These are phyloP conservation scores for Pyrrhura leucotis DNA, from an alignment of 2,797 vertebrate species.

Conservation along the genomic window DNA sequence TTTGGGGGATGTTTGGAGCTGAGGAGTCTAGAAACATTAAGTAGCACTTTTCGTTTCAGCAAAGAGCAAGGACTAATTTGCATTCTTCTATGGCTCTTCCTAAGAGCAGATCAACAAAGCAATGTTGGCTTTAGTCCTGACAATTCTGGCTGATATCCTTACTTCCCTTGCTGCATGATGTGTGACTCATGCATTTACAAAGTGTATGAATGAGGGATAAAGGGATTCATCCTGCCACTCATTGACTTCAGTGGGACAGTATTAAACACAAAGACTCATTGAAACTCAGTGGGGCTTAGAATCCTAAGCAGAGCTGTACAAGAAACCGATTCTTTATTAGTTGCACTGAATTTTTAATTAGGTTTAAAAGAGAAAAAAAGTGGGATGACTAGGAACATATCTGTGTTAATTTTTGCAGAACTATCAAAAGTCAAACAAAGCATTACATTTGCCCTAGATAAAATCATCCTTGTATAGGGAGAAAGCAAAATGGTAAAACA, in stretches of 20 bases:
- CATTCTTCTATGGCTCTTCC: conserved; percentile 47
- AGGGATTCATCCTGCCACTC: conserved; percentile 60
- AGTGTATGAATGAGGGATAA: conserved; percentile 37
- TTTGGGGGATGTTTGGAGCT: conserved; percentile 1
- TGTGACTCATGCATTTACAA: conserved; percentile 55
- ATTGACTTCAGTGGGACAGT: conserved; percentile 36
- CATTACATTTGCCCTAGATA: neutral
- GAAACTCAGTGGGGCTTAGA: conserved; percentile 36
- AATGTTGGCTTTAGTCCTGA: conserved; percentile 40
- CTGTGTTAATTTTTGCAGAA: neutral
- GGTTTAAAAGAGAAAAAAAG: neutral
- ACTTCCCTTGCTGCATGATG: conserved; percentile 32
- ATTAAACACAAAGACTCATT: conserved; percentile 60
- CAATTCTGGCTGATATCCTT: conserved; percentile 45
- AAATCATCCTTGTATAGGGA: neutral
- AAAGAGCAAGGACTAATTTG: conserved; percentile 47
- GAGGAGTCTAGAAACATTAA: conserved; percentile 42
- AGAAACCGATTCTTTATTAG: conserved; percentile 40
- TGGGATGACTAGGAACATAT: neutral
- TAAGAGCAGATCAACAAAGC: conserved; percentile 14
- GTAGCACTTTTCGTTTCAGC: neutral
- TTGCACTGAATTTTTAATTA: neutral
- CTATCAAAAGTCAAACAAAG: neutral
- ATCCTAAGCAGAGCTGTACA: conserved; percentile 42
- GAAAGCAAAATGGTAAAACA: neutral